Evolutionary conservation across 2,113 vertebrate genomes (phyloP), one percentile per base, ranked within the genome.

Genomic region (Ptyas mucosa): DNA sequence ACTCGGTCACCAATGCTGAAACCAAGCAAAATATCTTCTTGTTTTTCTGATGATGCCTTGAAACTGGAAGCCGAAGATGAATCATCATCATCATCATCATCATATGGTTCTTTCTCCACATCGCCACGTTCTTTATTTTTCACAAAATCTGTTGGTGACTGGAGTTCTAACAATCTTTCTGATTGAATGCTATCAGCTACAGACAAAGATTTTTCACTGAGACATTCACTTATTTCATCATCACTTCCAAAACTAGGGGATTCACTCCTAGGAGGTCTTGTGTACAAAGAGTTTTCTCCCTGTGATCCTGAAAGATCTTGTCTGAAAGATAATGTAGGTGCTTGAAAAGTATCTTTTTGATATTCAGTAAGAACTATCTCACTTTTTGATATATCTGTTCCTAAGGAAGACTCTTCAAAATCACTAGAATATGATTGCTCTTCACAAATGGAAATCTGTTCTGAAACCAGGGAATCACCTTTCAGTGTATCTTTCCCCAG

Each of bases 1-100:
- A 99, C 99, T 92, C 99, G 94, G 88, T 99, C 99, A 23, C 98
- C 99, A 39, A 99, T 94, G 75, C 64, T 97, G 96, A 99, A 99
- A 95, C 95, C 91, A 12, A 95, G 91, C 97, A 99, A 98, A 93
- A 97, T 95, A 39, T 23, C 58, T 54, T 98, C 96, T 51, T 23
- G 39, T 61, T 98, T 97, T 5, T 34, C 49, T 90, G 94, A 94
- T 87, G 95, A 95, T 61, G 53, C 3, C 61, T 93, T 0, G 0
- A 92, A 92, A 93, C 93, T 91, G 1, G 97, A 95, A 55, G 94
- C 34, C 93, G 97, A 93, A 3, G 96, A 91, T 29, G 95, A 95
- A 15, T 91, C 96, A 0, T 95, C 0, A 15, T 91, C 96, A 0
- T 95, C 0, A 0, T 95, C 0, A 61, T 95, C 29, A 3, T 52